A percentile compares a stretch with the other conserved stretches of the same genome.
These are phyloP conservation scores for Rhinophrynus dorsalis DNA, from an alignment of 2,797 vertebrate genomes.

Conservation along the genomic window DNA sequence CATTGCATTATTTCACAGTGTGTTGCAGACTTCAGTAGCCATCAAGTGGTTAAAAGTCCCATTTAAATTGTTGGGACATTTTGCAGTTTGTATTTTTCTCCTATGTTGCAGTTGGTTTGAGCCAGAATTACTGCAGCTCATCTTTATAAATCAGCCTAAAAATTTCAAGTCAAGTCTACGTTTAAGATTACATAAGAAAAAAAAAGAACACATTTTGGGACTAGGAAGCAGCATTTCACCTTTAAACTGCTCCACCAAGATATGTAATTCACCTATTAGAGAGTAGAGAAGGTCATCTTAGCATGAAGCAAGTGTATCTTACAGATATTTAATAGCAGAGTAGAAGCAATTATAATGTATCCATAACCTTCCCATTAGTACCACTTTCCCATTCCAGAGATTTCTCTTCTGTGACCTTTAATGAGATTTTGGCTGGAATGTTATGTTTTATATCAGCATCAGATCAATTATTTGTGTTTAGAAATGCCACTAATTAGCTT, in stretches of 20 bases:
- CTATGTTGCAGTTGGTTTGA: too few relatives aligned
- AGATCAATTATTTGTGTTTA: conserved; percentile 45
- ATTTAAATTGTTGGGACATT: too few relatives aligned
- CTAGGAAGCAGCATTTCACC: too few relatives aligned
- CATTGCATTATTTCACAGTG: too few relatives aligned
- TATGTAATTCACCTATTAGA: conserved; percentile 10
- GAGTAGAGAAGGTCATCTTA: conserved; percentile 32
- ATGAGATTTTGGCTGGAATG: conserved; percentile 26
- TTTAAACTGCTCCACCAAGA: conserved; percentile 7
- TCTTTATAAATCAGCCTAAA: too few relatives aligned
- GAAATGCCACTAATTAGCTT: conserved; percentile 35
- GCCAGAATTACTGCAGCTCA: too few relatives aligned
- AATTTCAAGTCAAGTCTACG: too few relatives aligned
- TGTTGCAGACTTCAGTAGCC: too few relatives aligned
- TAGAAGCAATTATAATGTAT: conserved; percentile 40
- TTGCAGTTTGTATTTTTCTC: too few relatives aligned
- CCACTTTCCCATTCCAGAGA: conserved; percentile 12
- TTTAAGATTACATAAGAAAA: too few relatives aligned
- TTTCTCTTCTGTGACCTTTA: conserved; percentile 35
- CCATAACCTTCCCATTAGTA: conserved; percentile 19
- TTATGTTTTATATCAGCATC: conserved; percentile 24
- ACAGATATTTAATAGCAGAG: conserved; percentile 29
- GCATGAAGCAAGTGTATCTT: conserved; percentile 26
- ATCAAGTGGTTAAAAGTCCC: too few relatives aligned
- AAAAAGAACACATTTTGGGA: too few relatives aligned